phyloP scores from a whole-genome alignment of 2,888 invertebrate genomes.

The Neria commutata region DNA sequence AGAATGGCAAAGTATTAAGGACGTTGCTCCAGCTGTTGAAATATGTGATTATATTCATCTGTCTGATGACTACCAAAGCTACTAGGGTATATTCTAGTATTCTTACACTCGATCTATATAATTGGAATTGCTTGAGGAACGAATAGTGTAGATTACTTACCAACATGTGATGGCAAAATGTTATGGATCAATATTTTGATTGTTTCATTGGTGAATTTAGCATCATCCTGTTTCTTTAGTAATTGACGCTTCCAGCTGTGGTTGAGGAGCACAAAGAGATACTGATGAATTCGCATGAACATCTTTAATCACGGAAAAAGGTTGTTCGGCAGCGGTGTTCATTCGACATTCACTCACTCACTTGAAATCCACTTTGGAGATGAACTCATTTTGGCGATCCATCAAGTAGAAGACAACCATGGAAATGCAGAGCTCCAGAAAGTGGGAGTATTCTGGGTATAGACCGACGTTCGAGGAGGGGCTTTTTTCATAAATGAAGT shows the following conservation, averaged over 20 bases:
- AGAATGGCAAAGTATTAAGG: too few relatives aligned
- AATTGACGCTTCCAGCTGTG: constrained; percentile 71
- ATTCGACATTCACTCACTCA: constrained; percentile 61
- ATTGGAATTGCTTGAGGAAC: too few relatives aligned
- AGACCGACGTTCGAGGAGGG: constrained; percentile 75
- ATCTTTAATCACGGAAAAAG: too few relatives aligned
- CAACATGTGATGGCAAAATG: constrained; percentile 91
- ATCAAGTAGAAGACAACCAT: constrained; percentile 81
- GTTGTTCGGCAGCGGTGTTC: too few relatives aligned
- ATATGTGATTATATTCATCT: too few relatives aligned
- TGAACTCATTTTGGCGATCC: constrained; percentile 88
- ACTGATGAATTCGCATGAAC: not conserved
- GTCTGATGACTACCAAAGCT: too few relatives aligned
- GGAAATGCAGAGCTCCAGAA: constrained; percentile 75
- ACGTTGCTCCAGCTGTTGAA: too few relatives aligned
- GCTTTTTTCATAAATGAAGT: constrained; percentile 66
- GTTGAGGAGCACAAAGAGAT: constrained; percentile 39
- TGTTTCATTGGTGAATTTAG: constrained; percentile 82
- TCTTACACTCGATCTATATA: too few relatives aligned
- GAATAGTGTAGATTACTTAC: constrained; percentile 64
- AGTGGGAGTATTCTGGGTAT: constrained; percentile 73
- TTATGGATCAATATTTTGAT: constrained; percentile 90
- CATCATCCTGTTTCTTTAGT: constrained; percentile 84
- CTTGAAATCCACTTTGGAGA: constrained; percentile 84
- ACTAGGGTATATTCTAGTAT: too few relatives aligned